These are phyloP conservation scores for Sesia apiformis DNA, from an alignment of 2,888 invertebrate genomes.

Conservation along the genomic window DNA sequence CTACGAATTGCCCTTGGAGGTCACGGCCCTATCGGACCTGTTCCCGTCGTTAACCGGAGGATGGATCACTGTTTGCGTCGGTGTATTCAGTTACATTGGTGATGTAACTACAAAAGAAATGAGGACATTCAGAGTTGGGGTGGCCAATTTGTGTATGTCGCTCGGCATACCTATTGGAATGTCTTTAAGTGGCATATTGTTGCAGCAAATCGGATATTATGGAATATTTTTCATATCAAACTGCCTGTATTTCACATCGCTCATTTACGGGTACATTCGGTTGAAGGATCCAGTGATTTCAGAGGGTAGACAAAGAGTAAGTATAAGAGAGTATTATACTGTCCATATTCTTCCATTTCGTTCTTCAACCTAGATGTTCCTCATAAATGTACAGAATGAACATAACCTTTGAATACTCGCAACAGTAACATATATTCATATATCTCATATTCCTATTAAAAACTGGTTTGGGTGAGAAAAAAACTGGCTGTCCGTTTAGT, in stretches of 20 bases:
- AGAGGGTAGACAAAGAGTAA: constrained; percentile 53
- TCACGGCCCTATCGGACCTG: constrained; percentile 70
- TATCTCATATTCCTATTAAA: too few relatives aligned
- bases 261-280: constrained; percentile 64
- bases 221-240: constrained; percentile 67
- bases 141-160: constrained; percentile 76
- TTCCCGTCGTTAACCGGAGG: constrained; percentile 74
- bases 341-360: constrained; percentile 2
- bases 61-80: constrained; percentile 75
- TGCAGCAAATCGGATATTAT: constrained; percentile 66
- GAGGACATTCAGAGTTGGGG: constrained; percentile 77
- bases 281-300: constrained; percentile 60
- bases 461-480: too few relatives aligned
- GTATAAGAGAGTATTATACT: constrained; percentile 17
- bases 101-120: constrained; percentile 75
- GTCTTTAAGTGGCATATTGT: constrained; percentile 70
- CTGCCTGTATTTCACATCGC: constrained; percentile 65
- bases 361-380: not conserved
- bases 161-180: constrained; percentile 76
- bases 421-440: too few relatives aligned
- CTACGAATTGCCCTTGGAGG: constrained; percentile 72
- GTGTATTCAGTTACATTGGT: constrained; percentile 78
- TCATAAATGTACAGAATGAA: too few relatives aligned
- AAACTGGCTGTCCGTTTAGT: too few relatives aligned
- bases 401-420: too few relatives aligned